Evolutionary conservation across 1,140 invertebrate species (phyloP).

Genomic region (Pomacea maculata): DNA sequence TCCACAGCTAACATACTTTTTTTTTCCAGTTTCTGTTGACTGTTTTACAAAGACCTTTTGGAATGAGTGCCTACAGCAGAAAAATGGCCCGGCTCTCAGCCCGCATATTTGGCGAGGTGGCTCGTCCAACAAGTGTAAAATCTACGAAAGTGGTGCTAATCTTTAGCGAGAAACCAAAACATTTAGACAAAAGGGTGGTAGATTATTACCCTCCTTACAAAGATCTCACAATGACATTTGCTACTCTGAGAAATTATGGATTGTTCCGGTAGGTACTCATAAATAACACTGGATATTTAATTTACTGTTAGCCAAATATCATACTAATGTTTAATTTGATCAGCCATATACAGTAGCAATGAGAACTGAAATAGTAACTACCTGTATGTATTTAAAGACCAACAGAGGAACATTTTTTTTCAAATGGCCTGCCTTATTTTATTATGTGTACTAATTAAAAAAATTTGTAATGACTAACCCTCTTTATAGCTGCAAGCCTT

Average conservation of each 20-base stretch:
- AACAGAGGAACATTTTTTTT: no score
- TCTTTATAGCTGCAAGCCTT: no score
- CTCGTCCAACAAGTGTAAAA: conserved; percentile 70
- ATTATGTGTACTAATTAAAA: no score
- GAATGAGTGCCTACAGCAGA: conserved; percentile 73
- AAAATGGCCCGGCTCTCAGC: conserved; percentile 88
- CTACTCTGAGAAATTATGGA: conserved; percentile 48
- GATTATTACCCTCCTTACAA: conserved; percentile 81
- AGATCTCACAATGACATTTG: conserved; percentile 43
- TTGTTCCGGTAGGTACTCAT: conserved; percentile 49
- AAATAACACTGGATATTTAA: no score
- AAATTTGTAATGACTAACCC: no score
- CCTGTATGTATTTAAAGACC: no score
- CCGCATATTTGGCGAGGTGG: conserved; percentile 89
- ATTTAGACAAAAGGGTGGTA: conserved; percentile 78
- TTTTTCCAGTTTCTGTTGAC: background rate
- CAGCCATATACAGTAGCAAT: background rate
- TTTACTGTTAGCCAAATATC: no score
- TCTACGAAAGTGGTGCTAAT: conserved; percentile 78
- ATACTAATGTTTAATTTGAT: background rate
- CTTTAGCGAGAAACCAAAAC: conserved; percentile 78
- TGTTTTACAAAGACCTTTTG: background rate
- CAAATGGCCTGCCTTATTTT: no score
- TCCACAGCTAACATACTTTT: no score
- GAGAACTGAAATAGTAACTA: background rate